Evolutionary conservation across 2,888 invertebrate species (phyloP).

Genomic region (Chrysodeixis includens): DNA sequence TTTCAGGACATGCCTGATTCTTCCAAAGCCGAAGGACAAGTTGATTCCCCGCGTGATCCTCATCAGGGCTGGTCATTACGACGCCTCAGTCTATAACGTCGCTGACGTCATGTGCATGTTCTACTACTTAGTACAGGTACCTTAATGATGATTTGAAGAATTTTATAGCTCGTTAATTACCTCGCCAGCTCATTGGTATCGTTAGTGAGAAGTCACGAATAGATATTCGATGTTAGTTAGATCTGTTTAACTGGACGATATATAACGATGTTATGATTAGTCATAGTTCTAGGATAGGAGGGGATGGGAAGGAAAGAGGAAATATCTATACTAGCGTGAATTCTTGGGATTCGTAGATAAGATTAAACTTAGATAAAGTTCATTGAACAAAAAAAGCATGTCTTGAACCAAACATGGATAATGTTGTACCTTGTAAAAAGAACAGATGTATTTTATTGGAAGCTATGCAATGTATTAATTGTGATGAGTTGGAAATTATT

Average conservation of each 20-base stretch:
- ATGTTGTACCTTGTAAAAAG: too few species aligned
- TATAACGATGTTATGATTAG: too few species aligned
- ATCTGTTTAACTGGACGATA: too few species aligned
- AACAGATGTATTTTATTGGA: too few species aligned
- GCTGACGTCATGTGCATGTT: slow-evolving; percentile 88
- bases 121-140: slow-evolving; percentile 83
- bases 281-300: too few species aligned
- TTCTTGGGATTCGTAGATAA: too few species aligned
- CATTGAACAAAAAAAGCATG: too few species aligned
- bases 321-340: too few species aligned
- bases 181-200: not conserved
- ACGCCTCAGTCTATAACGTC: slow-evolving; percentile 85
- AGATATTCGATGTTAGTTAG: not conserved
- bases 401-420: too few species aligned
- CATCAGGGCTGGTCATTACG: slow-evolving; percentile 87
- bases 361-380: not conserved
- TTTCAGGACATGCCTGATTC: slow-evolving; percentile 79
- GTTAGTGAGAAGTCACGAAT: not conserved
- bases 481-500: too few species aligned
- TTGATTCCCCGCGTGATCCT: slow-evolving; percentile 87
- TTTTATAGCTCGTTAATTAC: slow-evolving; percentile 70
- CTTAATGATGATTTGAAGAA: slow-evolving; percentile 2
- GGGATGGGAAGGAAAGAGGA: too few species aligned
- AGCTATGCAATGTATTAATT: too few species aligned
- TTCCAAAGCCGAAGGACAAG: slow-evolving; percentile 75